Evolutionary conservation across 2,113 vertebrate genomes (phyloP).

Genomic region (Eurystomus gularis): DNA sequence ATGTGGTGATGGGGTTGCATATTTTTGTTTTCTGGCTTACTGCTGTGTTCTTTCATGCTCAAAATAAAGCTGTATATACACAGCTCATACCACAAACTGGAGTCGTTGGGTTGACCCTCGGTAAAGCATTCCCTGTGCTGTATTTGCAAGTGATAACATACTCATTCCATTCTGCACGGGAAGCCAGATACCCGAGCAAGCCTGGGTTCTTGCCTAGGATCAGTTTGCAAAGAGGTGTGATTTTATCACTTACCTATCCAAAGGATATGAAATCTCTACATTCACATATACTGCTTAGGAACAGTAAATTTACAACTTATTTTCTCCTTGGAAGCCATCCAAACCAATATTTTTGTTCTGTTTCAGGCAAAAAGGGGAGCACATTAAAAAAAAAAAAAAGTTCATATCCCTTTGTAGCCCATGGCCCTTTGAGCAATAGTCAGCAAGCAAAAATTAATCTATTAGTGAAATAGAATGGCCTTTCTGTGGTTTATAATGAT

Average conservation of each 20-base stretch:
- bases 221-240: not conserved
- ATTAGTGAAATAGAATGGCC: not conserved
- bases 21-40: conserved; percentile 24
- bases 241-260: not conserved
- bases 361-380: conserved; percentile 1
- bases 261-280: not conserved
- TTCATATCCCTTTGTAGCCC: not conserved
- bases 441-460: conserved; percentile 9
- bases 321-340: conserved; percentile 6
- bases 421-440: not conserved
- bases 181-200: not conserved
- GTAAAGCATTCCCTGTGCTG: not conserved
- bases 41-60: not conserved
- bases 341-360: conserved; percentile 26
- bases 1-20: not conserved
- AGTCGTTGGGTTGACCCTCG: not conserved
- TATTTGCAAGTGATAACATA: not conserved
- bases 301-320: not conserved
- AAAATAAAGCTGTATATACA: not conserved
- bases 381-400: no score
- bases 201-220: not conserved
- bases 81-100: not conserved
- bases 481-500: conserved; percentile 3
- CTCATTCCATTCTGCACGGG: not conserved
- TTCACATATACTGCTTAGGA: not conserved